Evolutionary conservation across 2,888 invertebrate genomes (phyloP).

Genomic region (Lysandra coridon): DNA sequence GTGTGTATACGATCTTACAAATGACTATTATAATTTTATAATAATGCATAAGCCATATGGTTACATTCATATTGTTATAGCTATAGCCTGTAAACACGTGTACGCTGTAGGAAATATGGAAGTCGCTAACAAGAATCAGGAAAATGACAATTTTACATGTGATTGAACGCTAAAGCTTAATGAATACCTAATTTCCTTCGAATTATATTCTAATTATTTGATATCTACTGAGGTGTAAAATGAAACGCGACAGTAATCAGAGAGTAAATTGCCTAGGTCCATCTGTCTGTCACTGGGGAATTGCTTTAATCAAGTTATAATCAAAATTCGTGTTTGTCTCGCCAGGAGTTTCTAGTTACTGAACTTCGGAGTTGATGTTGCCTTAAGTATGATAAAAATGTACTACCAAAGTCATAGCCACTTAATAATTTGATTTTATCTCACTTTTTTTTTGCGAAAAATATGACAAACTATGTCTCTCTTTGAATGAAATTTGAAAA

Average conservation of each 20-base stretch:
- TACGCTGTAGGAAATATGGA: not conserved
- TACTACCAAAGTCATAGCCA: not conserved
- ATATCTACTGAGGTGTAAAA: conserved; percentile 60
- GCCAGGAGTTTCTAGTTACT: conserved; percentile 20
- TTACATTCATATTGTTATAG: not conserved
- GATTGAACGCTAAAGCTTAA: conserved; percentile 10
- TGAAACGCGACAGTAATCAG: conserved; percentile 53
- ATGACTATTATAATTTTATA: too few relatives aligned
- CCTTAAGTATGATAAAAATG: not conserved
- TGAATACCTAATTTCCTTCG: conserved; percentile 11
- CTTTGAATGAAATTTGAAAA: too few relatives aligned
- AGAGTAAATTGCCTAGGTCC: conserved; percentile 52
- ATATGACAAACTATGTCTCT: too few relatives aligned
- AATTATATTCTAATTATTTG: conserved; percentile 52
- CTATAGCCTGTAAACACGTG: not conserved
- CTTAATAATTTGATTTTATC: too few relatives aligned
- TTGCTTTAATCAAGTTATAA: conserved; percentile 40
- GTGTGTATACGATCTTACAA: too few relatives aligned
- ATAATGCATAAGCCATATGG: too few relatives aligned
- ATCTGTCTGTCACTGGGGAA: conserved; percentile 39
- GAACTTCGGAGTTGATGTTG: conserved; percentile 15
- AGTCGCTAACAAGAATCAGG: not conserved
- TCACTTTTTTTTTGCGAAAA: too few relatives aligned
- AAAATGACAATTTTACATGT: not conserved
- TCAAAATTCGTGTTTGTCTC: conserved; percentile 32